Conservation (phyloP, 2,113 vertebrate genomes). For the Sciurus niger region DNA sequence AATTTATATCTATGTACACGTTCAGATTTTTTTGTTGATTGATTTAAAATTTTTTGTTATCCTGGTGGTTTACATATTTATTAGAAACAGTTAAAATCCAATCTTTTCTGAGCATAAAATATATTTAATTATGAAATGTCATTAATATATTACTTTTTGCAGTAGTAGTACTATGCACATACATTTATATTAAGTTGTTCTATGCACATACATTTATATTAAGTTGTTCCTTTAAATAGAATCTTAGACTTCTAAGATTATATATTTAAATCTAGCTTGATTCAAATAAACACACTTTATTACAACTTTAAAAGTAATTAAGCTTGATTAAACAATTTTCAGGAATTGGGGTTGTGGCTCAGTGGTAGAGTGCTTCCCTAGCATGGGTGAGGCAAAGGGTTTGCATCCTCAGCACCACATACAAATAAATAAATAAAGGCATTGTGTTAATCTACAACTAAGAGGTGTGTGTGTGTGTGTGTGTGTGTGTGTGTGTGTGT, state of each 20-base stretch:
- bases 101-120: neutral
- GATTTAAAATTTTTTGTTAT: neutral
- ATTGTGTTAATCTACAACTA: no score
- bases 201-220: neutral
- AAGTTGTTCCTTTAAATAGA: neutral
- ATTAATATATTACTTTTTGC: neutral
- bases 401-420: no score
- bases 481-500: no score
- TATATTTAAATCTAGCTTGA: conserved; percentile 7
- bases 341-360: no score
- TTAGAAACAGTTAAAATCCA: neutral
- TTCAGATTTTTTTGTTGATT: neutral
- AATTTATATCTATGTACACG: neutral
- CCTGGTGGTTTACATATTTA: neutral
- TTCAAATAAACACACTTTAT: neutral
- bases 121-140: neutral
- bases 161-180: neutral
- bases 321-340: neutral
- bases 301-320: neutral
- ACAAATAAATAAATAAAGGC: no score
- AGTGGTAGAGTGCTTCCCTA: no score
- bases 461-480: no score
- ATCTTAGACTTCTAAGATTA: neutral
- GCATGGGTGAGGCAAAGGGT: no score
- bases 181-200: neutral